Conservation (phyloP, 2,113 vertebrate species). For the Indicator maculatus region DNA sequence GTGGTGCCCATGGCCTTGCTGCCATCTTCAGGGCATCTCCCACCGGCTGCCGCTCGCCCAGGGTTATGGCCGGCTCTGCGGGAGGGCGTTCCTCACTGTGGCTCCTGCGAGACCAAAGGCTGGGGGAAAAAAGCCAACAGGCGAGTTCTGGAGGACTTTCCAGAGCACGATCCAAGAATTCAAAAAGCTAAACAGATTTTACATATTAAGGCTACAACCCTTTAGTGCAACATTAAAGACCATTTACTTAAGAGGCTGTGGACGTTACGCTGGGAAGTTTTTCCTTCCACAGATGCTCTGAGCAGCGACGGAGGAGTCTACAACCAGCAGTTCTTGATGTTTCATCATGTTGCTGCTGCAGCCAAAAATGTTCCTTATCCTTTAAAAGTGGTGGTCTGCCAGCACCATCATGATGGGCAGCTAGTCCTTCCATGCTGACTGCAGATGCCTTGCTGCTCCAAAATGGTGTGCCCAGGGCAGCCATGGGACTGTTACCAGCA, state of each 20-base stretch:
- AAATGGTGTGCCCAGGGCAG: rapidly evolving
- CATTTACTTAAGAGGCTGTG: slow-evolving; percentile 42
- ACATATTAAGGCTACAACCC: slow-evolving; percentile 56
- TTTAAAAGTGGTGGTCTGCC: background rate
- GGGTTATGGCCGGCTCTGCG: background rate
- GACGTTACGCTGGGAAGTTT: slow-evolving; percentile 47
- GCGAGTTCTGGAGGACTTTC: slow-evolving; percentile 54
- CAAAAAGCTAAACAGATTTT: slow-evolving; percentile 60
- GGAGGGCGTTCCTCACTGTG: background rate
- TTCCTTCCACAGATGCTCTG: background rate
- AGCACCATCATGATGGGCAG: background rate
- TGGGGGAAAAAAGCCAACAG: slow-evolving; percentile 7
- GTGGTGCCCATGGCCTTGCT: slow-evolving; percentile 24
- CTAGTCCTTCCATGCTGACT: background rate
- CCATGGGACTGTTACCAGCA: background rate
- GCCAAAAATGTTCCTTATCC: background rate
- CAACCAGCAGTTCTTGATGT: background rate
- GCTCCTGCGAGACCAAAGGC: background rate
- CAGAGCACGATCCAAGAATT: slow-evolving; percentile 39
- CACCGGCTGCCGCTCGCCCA: background rate
- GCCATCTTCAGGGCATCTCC: slow-evolving; percentile 32
- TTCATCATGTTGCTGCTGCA: rapidly evolving
- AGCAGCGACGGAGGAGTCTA: background rate
- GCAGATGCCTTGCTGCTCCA: background rate
- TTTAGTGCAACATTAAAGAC: slow-evolving; percentile 61